These are phyloP conservation scores for Corydoras sp. DNA, from an alignment of 2,113 vertebrate species.

Conservation along the genomic window DNA sequence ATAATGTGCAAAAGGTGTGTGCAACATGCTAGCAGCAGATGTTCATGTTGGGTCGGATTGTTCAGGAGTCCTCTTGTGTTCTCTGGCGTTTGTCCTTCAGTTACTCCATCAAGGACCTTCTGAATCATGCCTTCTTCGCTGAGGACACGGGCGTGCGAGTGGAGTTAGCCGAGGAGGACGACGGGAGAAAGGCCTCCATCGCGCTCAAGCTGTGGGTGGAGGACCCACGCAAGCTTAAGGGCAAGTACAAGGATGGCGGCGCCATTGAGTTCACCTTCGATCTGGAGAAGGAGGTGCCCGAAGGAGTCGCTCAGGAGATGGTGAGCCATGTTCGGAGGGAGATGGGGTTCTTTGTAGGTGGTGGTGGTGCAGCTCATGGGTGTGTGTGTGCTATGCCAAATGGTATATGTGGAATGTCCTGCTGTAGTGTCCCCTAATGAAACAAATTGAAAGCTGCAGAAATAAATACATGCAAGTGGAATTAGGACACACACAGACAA, in stretches of 20 bases:
- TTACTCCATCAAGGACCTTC: constrained; percentile 93
- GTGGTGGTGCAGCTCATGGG: no score
- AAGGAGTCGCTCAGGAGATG: constrained; percentile 97
- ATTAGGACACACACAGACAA: no score
- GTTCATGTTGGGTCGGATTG: no score
- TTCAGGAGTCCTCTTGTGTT: not conserved
- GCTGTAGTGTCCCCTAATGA: no score
- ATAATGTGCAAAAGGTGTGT: no score
- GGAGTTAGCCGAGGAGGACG: constrained; percentile 95
- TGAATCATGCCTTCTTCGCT: constrained; percentile 96
- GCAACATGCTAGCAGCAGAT: no score
- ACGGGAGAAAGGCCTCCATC: constrained; percentile 87
- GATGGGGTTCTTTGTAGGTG: no score
- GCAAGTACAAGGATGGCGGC: constrained; percentile 94
- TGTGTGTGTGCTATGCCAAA: no score
- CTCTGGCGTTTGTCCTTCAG: constrained; percentile 54
- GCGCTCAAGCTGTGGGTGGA: constrained; percentile 96
- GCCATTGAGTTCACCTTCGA: constrained; percentile 97
- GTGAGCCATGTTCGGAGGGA: constrained; percentile 55
- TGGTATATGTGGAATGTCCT: no score
- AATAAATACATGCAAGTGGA: no score
- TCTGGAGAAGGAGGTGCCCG: constrained; percentile 86
- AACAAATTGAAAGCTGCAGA: no score
- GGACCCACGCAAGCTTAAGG: constrained; percentile 94
- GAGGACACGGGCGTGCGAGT: constrained; percentile 96